phyloP scores from a whole-genome alignment of 2,113 vertebrate species.

The Clarias macrocephalus region DNA sequence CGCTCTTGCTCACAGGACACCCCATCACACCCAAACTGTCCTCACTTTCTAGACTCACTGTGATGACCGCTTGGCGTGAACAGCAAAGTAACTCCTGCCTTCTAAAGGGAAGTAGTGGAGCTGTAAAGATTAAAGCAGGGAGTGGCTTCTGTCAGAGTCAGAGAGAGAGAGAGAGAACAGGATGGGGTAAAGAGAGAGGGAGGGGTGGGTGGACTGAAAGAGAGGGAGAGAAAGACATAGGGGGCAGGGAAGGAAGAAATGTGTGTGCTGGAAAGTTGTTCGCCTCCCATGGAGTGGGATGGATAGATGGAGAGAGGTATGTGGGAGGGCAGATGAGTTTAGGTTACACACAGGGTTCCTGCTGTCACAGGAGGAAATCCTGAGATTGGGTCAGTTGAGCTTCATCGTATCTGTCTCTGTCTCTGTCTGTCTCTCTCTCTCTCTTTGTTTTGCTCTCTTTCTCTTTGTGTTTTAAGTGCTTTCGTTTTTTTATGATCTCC shows the following conservation, averaged over 20 bases:
- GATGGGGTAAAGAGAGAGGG: not conserved
- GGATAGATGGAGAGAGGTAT: constrained; percentile 45
- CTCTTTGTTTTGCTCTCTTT: constrained; percentile 8
- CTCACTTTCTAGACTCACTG: not conserved
- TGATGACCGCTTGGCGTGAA: constrained; percentile 3
- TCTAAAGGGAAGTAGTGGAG: constrained; percentile 27
- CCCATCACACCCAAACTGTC: not conserved
- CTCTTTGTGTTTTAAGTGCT: constrained; percentile 15
- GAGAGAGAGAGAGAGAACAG: constrained; percentile 20
- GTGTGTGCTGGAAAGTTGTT: constrained; percentile 49
- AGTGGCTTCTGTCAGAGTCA: constrained; percentile 10
- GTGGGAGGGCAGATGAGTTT: constrained; percentile 52
- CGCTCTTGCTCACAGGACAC: not conserved
- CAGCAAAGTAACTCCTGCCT: constrained; percentile 37
- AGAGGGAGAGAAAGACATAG: constrained; percentile 21
- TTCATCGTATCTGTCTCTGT: constrained; percentile 33
- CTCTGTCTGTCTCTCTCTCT: not conserved
- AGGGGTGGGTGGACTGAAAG: not conserved
- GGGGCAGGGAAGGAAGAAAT: constrained; percentile 28
- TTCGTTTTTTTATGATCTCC: constrained; percentile 34
- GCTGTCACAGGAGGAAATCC: constrained; percentile 59
- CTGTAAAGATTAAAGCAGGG: constrained; percentile 38
- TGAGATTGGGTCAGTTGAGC: constrained; percentile 51
- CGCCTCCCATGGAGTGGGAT: constrained; percentile 44
- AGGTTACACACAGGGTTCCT: constrained; percentile 45